Evolutionary conservation across 1,140 invertebrate genomes (phyloP).

Genomic region (Diabrotica undecimpunctata): DNA sequence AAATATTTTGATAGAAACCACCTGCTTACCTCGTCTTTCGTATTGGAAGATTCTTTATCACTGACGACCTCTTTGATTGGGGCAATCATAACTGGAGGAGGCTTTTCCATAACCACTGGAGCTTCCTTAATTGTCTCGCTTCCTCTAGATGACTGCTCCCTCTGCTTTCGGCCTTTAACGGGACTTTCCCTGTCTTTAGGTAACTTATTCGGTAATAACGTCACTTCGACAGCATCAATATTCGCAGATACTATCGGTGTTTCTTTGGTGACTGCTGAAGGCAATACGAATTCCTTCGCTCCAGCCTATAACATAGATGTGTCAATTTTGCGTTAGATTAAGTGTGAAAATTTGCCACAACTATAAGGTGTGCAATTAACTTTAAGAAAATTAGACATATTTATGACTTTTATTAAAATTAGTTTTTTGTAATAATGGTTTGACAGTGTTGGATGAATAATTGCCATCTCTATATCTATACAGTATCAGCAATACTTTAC

Average conservation of each 20-base stretch:
- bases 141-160: conserved; percentile 28
- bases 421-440: background rate
- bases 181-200: conserved; percentile 44
- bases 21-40: conserved; percentile 20
- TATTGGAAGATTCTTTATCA: conserved; percentile 24
- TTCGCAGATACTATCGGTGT: conserved; percentile 46
- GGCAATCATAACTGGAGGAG: conserved; percentile 7
- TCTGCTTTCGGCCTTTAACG: conserved; percentile 36
- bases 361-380: background rate
- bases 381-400: background rate
- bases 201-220: conserved; percentile 40
- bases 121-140: conserved; percentile 15
- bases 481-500: too few species aligned
- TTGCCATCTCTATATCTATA: too few species aligned
- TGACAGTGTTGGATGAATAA: background rate
- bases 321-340: background rate
- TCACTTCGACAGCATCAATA: conserved; percentile 41
- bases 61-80: conserved; percentile 12
- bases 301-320: conserved; percentile 34
- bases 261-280: conserved; percentile 37
- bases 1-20: too few species aligned
- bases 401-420: background rate
- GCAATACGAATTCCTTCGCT: conserved; percentile 42
- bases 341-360: background rate
- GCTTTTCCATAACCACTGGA: conserved; percentile 13